A percentile compares a stretch with the other conserved stretches of the same genome.
These are phyloP conservation scores for Connochaetes taurinus DNA, from an alignment of 2,113 vertebrate species.

Conservation along the genomic window DNA sequence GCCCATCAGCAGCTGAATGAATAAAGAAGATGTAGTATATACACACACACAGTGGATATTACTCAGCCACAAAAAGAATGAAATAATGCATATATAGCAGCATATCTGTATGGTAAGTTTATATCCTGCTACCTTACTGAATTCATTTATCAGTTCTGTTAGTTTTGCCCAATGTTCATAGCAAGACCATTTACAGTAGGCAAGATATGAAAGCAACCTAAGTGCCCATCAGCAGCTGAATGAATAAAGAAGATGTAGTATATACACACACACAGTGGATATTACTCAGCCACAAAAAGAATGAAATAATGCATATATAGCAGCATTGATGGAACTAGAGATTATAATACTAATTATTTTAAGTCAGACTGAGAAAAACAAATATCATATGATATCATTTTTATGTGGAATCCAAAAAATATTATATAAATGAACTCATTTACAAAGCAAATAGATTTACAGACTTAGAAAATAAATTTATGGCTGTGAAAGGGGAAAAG, in stretches of 20 bases:
- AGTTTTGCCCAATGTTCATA: no score
- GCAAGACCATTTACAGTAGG: not conserved
- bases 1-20: not conserved
- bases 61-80: not conserved
- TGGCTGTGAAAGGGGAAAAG: not conserved
- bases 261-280: not conserved
- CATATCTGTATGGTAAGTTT: no score
- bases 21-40: not conserved
- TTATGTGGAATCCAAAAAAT: not conserved
- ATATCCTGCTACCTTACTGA: no score
- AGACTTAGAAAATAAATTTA: not conserved
- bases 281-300: not conserved
- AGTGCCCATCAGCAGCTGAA: not conserved
- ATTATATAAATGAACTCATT: not conserved
- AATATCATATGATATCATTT: not conserved
- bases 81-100: not conserved
- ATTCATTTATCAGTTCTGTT: no score
- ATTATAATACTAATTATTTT: not conserved
- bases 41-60: not conserved
- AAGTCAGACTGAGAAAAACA: not conserved
- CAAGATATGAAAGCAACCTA: not conserved
- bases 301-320: not conserved
- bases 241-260: not conserved
- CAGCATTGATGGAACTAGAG: not conserved
- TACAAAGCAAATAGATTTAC: not conserved